Evolutionary conservation across 2,888 invertebrate species (phyloP), one percentile per base, ranked within the genome.

Genomic region (Xylota sylvarum): DNA sequence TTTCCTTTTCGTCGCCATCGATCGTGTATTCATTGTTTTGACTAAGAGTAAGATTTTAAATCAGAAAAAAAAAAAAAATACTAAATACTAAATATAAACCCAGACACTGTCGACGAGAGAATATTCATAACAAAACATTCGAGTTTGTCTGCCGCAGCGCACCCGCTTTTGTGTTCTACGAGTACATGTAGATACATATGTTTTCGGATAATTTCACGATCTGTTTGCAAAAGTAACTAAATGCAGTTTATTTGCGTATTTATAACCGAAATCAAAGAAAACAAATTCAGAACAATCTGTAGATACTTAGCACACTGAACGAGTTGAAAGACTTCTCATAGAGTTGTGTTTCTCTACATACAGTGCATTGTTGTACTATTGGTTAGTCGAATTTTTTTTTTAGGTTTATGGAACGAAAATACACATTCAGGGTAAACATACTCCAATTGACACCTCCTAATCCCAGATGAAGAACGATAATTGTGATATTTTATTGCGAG

Each of bases 141-240:
- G 40, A 69, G 6, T 58, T 64, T 64, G 12, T 65, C 62, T 64
- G 76, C 43, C 74, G 17, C n/a, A 27, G 58, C n/a, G 7, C 19
- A 30, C 27, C 10, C 9, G 17, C 62, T 48, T 40, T 43, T 10
- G 23, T 56, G 46, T 4, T 78, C 12, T 40, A 10, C 43, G 27
- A 40, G 17, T 19, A 5, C 52, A n/a, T 27, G 48, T 9, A 6
- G n/a, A n/a, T 3, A 19, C 5, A 32, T 27, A 32, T 43, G 23
- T 70, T 23, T 37, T 19, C n/a, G 30, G 70, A 77, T 64, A 70
- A 62, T 70, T 77, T 82, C 62, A 77, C 60, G 83, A 72, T 72
- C 56, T 43, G 27, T 52, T 56, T 64, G 64, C 56, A 19, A 48
- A 80, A n/a, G 48, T 40, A 55, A 14, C 19, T 2, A 12, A 2